These are phyloP conservation scores for Lasioglossum albipes DNA, from an alignment of 1,140 invertebrate genomes.

Conservation along the genomic window DNA sequence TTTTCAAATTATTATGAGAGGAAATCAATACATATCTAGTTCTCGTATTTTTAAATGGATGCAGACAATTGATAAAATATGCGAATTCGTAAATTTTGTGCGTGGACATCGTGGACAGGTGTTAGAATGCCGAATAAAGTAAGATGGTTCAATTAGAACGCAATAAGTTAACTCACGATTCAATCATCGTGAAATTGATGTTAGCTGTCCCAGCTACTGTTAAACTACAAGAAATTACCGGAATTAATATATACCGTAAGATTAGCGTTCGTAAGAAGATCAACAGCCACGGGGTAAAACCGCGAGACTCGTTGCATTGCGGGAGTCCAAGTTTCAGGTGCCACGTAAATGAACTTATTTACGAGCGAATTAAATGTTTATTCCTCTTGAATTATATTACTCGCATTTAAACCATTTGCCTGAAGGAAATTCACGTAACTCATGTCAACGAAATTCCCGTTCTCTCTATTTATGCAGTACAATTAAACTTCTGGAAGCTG, in stretches of 20 bases:
- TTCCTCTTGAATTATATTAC: neutral
- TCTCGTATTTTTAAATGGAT: no score
- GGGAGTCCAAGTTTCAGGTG: constrained; percentile 1
- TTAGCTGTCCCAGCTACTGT: neutral
- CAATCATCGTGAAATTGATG: neutral
- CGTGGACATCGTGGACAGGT: neutral
- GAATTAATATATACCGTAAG: constrained; percentile 14
- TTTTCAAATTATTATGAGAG: no score
- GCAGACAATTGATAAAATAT: no score
- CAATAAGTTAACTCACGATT: neutral
- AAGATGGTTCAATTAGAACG: neutral
- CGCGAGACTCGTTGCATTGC: constrained; percentile 8
- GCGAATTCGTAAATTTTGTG: neutral
- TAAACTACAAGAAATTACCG: constrained; percentile 1
- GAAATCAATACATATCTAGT: no score
- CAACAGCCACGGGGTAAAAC: constrained; percentile 12
- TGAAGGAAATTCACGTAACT: neutral
- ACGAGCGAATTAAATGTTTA: constrained; percentile 11
- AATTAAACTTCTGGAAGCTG: neutral
- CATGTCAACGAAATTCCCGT: neutral
- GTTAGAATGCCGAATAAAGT: neutral
- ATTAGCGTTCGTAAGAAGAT: constrained; percentile 11
- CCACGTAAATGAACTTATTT: constrained; percentile 16
- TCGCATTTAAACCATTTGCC: neutral
- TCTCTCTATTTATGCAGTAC: neutral